These are phyloP conservation scores for Apogon talboti DNA, from an alignment of 2,797 vertebrate species.

Conservation along the genomic window DNA sequence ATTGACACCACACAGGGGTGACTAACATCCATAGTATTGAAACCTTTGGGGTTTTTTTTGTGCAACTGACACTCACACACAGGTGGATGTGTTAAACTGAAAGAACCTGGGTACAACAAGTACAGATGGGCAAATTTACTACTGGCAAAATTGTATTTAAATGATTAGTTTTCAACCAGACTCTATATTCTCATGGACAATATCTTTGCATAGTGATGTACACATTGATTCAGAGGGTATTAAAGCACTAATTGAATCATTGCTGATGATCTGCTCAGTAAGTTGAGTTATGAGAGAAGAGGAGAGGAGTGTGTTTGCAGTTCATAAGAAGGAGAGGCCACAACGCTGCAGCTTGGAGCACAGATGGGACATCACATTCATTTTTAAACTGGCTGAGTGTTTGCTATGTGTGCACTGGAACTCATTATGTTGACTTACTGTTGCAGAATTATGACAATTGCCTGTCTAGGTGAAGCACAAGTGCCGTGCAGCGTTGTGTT, in stretches of 20 bases:
- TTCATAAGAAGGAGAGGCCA: slow-evolving; percentile 26
- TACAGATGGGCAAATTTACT: slow-evolving; percentile 35
- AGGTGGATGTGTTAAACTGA: slow-evolving; percentile 22
- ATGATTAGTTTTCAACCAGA: slow-evolving; percentile 55
- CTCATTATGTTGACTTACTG: slow-evolving; percentile 13
- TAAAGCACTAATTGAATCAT: slow-evolving; percentile 61
- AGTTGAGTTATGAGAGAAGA: slow-evolving; percentile 30
- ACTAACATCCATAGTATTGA: slow-evolving; percentile 6
- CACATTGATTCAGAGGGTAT: slow-evolving; percentile 62
- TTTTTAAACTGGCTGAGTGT: slow-evolving; percentile 45
- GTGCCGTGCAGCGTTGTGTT: slow-evolving; percentile 5
- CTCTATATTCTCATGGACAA: slow-evolving; percentile 9
- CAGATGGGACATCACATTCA: slow-evolving; percentile 39
- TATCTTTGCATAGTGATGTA: slow-evolving; percentile 58
- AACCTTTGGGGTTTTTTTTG: background rate
- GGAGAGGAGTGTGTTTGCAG: slow-evolving; percentile 37
- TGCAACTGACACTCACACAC: slow-evolving; percentile 4
- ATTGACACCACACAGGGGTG: slow-evolving; percentile 13
- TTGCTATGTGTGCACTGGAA: slow-evolving; percentile 25
- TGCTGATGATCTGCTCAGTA: slow-evolving; percentile 62
- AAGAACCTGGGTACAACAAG: slow-evolving; percentile 47
- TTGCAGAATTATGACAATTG: slow-evolving; percentile 26
- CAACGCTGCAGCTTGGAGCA: slow-evolving; percentile 20
- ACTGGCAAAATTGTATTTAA: slow-evolving; percentile 63
- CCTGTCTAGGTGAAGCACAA: slow-evolving; percentile 10